Base-by-base conservation (phyloP, 2,888 invertebrate genomes). In the Suillia variegata region DNA sequence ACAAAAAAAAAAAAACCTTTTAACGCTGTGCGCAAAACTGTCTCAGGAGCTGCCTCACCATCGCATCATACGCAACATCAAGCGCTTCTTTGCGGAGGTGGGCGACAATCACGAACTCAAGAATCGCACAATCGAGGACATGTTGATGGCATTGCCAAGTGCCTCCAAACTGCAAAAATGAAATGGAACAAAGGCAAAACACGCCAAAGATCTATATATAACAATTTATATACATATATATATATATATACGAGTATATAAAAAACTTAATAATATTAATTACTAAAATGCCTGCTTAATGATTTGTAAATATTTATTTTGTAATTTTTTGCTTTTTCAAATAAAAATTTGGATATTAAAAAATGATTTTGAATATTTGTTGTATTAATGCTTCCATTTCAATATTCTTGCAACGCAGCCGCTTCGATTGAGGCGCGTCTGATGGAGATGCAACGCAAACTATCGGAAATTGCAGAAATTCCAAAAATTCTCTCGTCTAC, bases 1-100 rank as follows among this genome's bases (percentile, higher is more conserved):
- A 26, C 5, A 6, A 26, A 26, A 26, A 26, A 26, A 26, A 26
- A 26, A 26, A 26, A 26, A 26, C 26, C 26, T 6, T 6, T 10
- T 26, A 26, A 26, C 26, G n/a, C n/a, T n/a, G n/a, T n/a, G n/a
- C n/a, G n/a, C 26, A 26, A 26, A 5, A 26, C 10, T 26, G 26
- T n/a, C n/a, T n/a, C 17, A 45, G 77, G 87, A 87, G 78, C 85
- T 86, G 72, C 87, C 87, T 20, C 87, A 87, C 80, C 85, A 85
- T 80, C 85, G 87, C 74, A 86, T 87, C 69, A 84, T 87, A 59
- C 83, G 86, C 64, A 87, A 87, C 78, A 83, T 87, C 63, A 82
- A 84, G 62, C 79, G 81, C 60, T 82, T 82, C 71, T 81, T 82
- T 69, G 73, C 76, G 59, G 82, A 82, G 69, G 80, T 79, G 54